A percentile compares a stretch with the other conserved stretches of the same genome.
These are phyloP conservation scores for Carcina quercana DNA, from an alignment of 2,888 invertebrate species.

Conservation along the genomic window DNA sequence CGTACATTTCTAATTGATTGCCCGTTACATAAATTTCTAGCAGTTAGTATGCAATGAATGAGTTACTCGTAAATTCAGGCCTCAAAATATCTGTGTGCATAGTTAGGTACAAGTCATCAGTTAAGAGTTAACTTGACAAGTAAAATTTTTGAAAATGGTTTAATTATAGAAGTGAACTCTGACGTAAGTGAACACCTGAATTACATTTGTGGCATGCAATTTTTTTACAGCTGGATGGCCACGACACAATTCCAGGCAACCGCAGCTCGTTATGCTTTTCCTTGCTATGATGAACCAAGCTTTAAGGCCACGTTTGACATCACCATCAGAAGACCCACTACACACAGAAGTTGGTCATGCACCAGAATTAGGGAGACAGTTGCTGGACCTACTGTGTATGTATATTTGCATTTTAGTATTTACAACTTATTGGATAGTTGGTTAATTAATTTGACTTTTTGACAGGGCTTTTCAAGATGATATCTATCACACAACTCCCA, in stretches of 20 bases:
- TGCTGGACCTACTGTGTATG: conserved; percentile 26
- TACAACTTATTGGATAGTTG: no score
- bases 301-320: conserved; percentile 85
- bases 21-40: no score
- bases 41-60: no score
- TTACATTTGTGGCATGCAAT: no score
- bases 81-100: no score
- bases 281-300: conserved; percentile 88
- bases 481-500: conserved; percentile 49
- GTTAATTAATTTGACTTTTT: conserved; percentile 6
- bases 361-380: conserved; percentile 64
- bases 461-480: conserved; percentile 43
- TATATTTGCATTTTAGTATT: conserved; percentile 6
- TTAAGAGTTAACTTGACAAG: no score
- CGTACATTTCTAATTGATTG: no score
- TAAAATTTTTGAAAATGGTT: no score
- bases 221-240: conserved; percentile 72
- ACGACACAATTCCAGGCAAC: conserved; percentile 82
- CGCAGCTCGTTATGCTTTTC: conserved; percentile 81
- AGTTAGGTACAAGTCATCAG: no score
- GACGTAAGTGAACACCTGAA: no score
- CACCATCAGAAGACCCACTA: conserved; percentile 72
- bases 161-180: no score
- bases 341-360: conserved; percentile 69
- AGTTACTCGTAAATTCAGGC: no score